Evolutionary conservation across 1,140 invertebrate genomes (phyloP).

Genomic region (Trypoxylus dichotomus): DNA sequence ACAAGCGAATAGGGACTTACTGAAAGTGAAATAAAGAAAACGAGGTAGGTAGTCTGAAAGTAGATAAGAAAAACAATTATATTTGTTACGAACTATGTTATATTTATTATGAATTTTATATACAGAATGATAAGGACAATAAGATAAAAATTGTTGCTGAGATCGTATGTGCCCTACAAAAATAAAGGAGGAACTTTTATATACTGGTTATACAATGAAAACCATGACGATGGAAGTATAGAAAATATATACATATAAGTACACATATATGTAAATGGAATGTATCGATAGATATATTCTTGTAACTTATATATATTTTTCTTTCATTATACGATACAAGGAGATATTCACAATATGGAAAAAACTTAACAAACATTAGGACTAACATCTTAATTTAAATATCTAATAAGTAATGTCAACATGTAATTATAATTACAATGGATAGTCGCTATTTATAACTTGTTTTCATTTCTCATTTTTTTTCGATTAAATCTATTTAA

Average conservation of each 20-base stretch:
- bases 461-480: neutral
- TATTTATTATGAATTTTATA: conserved; percentile 25
- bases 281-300: conserved; percentile 5
- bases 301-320: neutral
- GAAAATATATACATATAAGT: conserved; percentile 13
- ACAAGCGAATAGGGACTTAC: too few relatives aligned
- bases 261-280: neutral
- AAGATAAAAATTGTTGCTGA: conserved; percentile 1
- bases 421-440: conserved; percentile 27
- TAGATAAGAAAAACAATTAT: too few relatives aligned
- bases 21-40: too few relatives aligned
- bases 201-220: neutral
- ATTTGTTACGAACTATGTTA: conserved; percentile 1
- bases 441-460: conserved; percentile 11
- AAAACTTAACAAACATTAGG: conserved; percentile 11
- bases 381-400: conserved; percentile 10
- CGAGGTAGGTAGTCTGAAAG: too few relatives aligned
- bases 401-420: conserved; percentile 27
- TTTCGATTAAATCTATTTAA: neutral
- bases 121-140: conserved; percentile 13
- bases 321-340: too few relatives aligned
- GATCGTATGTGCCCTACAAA: conserved; percentile 16
- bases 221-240: neutral
- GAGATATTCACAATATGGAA: conserved; percentile 5
- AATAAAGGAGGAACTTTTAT: conserved; percentile 11